These are phyloP conservation scores for Rousettus madagascariensis DNA, from an alignment of 2,797 vertebrate genomes.

Conservation along the genomic window DNA sequence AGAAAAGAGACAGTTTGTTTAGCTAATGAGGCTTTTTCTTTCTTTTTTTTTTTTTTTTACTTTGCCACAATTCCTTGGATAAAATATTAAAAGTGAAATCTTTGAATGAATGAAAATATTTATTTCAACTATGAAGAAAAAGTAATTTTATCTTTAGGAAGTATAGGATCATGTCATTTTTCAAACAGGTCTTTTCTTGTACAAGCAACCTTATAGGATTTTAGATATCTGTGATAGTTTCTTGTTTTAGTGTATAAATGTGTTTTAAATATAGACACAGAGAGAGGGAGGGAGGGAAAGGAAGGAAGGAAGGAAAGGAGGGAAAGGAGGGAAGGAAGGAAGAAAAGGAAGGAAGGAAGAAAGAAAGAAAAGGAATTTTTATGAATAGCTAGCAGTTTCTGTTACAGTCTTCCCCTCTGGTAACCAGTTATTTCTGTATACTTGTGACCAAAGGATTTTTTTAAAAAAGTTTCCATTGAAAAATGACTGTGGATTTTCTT, in stretches of 20 bases:
- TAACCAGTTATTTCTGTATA: background rate
- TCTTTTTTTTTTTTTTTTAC: background rate
- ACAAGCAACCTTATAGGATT: background rate
- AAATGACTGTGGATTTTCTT: background rate
- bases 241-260: background rate
- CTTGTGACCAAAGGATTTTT: background rate
- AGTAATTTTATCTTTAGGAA: background rate
- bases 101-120: background rate
- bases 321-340: no score
- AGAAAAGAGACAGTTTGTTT: background rate
- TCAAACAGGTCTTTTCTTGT: background rate
- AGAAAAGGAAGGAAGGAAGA: background rate
- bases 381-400: background rate
- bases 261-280: background rate
- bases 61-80: background rate
- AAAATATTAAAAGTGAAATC: background rate
- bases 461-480: background rate
- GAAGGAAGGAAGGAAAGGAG: no score
- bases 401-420: background rate
- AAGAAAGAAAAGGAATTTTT: background rate
- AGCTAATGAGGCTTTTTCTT: no score
- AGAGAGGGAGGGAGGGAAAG: no score
- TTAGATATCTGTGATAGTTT: background rate
- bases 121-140: background rate
- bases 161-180: background rate